Percentiles rank a stretch among this genome's conserved stretches.
Evolutionary conservation across 2,888 invertebrate species (phyloP).

Genomic region (Apamea anceps): DNA sequence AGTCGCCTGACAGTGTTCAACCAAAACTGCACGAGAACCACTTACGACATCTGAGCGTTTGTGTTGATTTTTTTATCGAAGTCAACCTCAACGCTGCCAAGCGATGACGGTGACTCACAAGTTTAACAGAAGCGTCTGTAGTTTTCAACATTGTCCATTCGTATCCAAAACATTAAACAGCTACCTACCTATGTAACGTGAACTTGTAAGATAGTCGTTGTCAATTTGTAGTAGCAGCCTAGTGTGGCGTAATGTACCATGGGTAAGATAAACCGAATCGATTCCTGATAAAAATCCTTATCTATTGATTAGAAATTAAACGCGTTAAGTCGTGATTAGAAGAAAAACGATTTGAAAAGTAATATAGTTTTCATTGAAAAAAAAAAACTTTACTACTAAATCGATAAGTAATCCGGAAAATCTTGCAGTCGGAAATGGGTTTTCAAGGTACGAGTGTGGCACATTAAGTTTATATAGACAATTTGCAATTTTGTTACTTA

Average conservation of each 20-base stretch:
- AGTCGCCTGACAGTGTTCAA: conserved; percentile 69
- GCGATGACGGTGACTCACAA: conserved; percentile 61
- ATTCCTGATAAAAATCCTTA: conserved; percentile 40
- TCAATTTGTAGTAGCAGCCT: not conserved
- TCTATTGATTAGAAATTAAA: conserved; percentile 48
- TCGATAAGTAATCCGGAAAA: not conserved
- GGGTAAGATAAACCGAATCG: conserved; percentile 17
- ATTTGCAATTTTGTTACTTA: too few species aligned
- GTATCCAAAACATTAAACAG: conserved; percentile 34
- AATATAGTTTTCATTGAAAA: not conserved
- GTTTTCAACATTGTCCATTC: conserved; percentile 38
- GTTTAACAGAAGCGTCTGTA: conserved; percentile 70
- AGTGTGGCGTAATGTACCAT: conserved; percentile 1
- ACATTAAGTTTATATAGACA: not conserved
- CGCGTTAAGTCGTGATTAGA: conserved; percentile 24
- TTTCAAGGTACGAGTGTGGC: not conserved
- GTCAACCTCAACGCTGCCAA: conserved; percentile 70
- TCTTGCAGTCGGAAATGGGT: not conserved
- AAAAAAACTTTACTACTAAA: not conserved
- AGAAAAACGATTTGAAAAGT: conserved; percentile 33
- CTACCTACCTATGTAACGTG: not conserved
- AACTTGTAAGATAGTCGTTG: conserved; percentile 17
- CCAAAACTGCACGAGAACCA: conserved; percentile 78
- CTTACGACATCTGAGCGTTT: conserved; percentile 70
- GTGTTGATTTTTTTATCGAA: conserved; percentile 82